Evolutionary conservation across 2,797 vertebrate genomes (phyloP).

Genomic region (Argentina silus): DNA sequence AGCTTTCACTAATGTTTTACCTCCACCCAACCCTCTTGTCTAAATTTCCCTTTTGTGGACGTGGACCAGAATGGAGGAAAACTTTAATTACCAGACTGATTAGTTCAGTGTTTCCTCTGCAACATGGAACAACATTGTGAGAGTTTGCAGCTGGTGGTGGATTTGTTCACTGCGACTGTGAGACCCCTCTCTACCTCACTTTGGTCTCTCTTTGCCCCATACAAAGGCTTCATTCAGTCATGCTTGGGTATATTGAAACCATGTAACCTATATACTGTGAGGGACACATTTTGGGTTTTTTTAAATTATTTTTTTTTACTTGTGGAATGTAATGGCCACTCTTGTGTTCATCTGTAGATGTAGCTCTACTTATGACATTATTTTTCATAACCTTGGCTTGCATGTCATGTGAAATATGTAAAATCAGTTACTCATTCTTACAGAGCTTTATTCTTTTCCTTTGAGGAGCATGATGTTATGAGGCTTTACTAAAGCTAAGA

Average conservation of each 20-base stretch:
- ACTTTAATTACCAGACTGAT: conserved; percentile 36
- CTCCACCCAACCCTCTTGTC: conserved; percentile 6
- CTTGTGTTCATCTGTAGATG: neutral
- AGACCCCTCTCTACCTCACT: conserved; percentile 57
- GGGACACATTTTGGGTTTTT: neutral
- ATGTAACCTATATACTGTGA: conserved; percentile 41
- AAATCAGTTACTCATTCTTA: neutral
- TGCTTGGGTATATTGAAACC: conserved; percentile 31
- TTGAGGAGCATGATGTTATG: neutral
- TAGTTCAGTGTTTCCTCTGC: conserved; percentile 48
- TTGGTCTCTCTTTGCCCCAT: conserved; percentile 50
- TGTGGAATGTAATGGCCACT: conserved; percentile 26
- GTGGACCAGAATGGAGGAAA: conserved; percentile 14
- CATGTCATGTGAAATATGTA: neutral
- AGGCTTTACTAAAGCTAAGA: neutral
- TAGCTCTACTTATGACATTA: neutral
- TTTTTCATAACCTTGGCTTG: neutral
- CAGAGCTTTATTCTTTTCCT: too few species aligned
- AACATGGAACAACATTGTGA: conserved; percentile 35
- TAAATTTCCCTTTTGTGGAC: conserved; percentile 20
- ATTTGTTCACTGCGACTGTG: conserved; percentile 22
- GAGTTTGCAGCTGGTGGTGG: conserved; percentile 50
- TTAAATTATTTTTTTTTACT: conserved; percentile 1
- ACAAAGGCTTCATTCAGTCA: conserved; percentile 70
- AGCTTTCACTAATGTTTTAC: neutral